phyloP scores from a whole-genome alignment of 2,888 invertebrate species.

The Folsomia candida region DNA sequence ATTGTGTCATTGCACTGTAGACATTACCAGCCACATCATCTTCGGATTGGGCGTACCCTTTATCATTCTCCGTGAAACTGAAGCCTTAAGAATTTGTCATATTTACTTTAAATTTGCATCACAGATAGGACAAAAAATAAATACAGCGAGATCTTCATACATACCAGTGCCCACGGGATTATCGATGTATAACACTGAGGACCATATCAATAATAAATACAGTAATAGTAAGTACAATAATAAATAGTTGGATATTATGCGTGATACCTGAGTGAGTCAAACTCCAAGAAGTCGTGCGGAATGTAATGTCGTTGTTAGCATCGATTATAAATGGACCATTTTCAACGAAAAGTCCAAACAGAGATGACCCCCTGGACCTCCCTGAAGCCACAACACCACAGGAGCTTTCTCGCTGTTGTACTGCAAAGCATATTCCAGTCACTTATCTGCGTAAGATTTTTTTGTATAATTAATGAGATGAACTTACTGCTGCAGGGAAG shows the following conservation, averaged over 20 bases:
- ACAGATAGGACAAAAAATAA: neutral
- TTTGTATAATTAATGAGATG: neutral
- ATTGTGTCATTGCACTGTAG: slow-evolving; percentile 72
- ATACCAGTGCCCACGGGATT: slow-evolving; percentile 79
- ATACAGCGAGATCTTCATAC: neutral
- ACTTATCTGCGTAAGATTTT: neutral
- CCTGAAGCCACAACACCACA: slow-evolving; percentile 61
- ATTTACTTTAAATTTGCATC: neutral
- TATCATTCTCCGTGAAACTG: slow-evolving; percentile 75
- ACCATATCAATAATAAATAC: no score
- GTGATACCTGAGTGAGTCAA: slow-evolving; percentile 70
- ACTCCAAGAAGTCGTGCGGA: slow-evolving; percentile 65
- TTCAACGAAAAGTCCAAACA: slow-evolving; percentile 62
- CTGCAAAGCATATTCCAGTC: slow-evolving; percentile 22
- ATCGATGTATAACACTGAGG: slow-evolving; percentile 83
- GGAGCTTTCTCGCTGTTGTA: slow-evolving; percentile 52
- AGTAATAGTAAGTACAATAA: no score
- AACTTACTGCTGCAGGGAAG: slow-evolving; percentile 46
- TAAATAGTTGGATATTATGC: no score
- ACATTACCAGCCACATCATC: slow-evolving; percentile 76
- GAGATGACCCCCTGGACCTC: slow-evolving; percentile 61
- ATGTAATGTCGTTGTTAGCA: slow-evolving; percentile 57
- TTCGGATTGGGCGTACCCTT: slow-evolving; percentile 76
- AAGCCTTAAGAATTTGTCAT: slow-evolving; percentile 62
- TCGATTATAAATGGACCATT: slow-evolving; percentile 61